Evolutionary conservation across 2,888 invertebrate genomes (phyloP).

Genomic region (Allygus modestus): DNA sequence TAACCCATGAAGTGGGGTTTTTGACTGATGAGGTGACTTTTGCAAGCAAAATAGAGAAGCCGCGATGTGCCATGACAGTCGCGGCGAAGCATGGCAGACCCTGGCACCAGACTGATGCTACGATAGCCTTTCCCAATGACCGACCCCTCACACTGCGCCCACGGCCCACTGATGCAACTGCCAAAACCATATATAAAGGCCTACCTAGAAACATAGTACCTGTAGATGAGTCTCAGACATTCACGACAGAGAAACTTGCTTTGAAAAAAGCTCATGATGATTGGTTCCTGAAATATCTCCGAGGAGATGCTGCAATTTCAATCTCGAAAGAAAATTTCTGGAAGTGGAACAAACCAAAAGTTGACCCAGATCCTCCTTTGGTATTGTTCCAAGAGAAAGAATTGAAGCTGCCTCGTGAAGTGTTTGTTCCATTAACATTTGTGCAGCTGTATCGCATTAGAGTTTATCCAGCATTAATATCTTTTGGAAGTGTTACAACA

Average conservation of each 20-base stretch:
- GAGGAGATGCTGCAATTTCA: slow-evolving; percentile 42
- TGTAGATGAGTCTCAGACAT: slow-evolving; percentile 69
- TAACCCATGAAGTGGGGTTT: slow-evolving; percentile 73
- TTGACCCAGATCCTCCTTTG: not conserved
- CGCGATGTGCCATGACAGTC: slow-evolving; percentile 69
- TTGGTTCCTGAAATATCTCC: slow-evolving; percentile 39
- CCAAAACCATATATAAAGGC: slow-evolving; percentile 72
- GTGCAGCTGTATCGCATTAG: slow-evolving; percentile 74
- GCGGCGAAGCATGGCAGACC: slow-evolving; percentile 54
- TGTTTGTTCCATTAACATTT: slow-evolving; percentile 73
- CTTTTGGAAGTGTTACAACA: slow-evolving; percentile 72
- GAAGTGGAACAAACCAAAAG: not conserved
- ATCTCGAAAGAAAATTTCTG: not conserved
- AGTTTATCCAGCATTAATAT: slow-evolving; percentile 73
- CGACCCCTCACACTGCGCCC: slow-evolving; percentile 72
- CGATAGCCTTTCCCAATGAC: slow-evolving; percentile 74
- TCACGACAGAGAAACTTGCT: slow-evolving; percentile 68
- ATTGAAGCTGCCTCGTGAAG: not conserved
- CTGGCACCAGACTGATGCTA: slow-evolving; percentile 65
- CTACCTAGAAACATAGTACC: slow-evolving; percentile 70
- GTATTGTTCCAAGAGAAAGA: not conserved
- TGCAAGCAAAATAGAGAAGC: slow-evolving; percentile 70
- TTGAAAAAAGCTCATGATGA: slow-evolving; percentile 66
- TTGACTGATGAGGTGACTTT: slow-evolving; percentile 71
- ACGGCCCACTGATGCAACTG: slow-evolving; percentile 68